phyloP scores from a whole-genome alignment of 1,140 invertebrate genomes.

The Polypedilum vanderplanki region DNA sequence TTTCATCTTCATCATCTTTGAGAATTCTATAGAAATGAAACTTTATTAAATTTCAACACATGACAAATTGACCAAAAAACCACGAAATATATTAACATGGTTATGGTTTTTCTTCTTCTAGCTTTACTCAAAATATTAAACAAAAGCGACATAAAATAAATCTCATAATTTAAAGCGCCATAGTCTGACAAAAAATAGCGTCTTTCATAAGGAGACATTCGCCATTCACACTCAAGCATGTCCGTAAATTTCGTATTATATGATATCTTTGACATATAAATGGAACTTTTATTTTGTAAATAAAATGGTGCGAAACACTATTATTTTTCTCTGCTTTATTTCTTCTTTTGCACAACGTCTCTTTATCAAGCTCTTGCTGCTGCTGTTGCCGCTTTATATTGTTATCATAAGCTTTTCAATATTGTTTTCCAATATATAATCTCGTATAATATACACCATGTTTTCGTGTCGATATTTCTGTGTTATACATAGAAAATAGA shows the following conservation, averaged over 20 bases:
- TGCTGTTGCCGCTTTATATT: not conserved
- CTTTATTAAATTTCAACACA: no score
- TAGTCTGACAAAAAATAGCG: no score
- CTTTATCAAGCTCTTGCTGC: not conserved
- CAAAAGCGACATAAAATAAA: no score
- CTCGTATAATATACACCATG: constrained; percentile 23
- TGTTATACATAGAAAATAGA: constrained; percentile 2
- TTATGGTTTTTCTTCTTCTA: no score
- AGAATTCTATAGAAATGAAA: no score
- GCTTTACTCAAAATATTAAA: no score
- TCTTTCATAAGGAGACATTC: no score
- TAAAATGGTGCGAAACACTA: constrained; percentile 27
- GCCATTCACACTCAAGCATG: not conserved
- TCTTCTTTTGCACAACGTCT: not conserved
- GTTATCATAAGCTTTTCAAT: constrained; percentile 28
- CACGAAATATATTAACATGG: no score
- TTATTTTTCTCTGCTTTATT: not conserved
- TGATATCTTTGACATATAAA: constrained; percentile 26
- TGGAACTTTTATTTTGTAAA: constrained; percentile 29
- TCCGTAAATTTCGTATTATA: constrained; percentile 18
- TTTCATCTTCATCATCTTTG: no score
- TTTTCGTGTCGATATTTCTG: constrained; percentile 6
- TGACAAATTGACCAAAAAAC: no score
- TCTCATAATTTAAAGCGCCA: no score
- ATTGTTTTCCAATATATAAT: constrained; percentile 27